Base-by-base conservation (phyloP, 53 echinoderm and acorn worm species). In the Astropecten irregularis region DNA sequence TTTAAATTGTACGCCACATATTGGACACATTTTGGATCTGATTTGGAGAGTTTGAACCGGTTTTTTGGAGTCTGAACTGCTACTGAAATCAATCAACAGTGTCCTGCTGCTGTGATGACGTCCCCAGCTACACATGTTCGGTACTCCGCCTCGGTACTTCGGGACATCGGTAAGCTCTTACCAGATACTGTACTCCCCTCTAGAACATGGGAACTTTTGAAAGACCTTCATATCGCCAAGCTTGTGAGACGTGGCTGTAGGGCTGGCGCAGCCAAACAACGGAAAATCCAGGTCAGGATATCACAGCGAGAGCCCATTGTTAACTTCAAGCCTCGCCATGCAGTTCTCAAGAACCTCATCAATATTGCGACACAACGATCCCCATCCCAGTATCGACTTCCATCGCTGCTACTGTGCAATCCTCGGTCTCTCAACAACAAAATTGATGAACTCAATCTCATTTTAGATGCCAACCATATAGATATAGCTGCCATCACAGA, bases 381-480 rank as follows among this genome's bases (percentile, higher is more conserved):
- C 14, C 15, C 14, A 11, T 64, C 3, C 70, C 70, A 69, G 26
- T 47, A 69, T 23, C 69, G 31, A 1, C 56, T 79, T n/a, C 79
- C 79, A 26, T 60, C 79, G 29, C 18, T 40, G 25, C 44, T 81
- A 57, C 29, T 81, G 40, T 63, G 63, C 44, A 81, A 81, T 81
- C 81, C 81, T 25, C 81, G 64, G 23, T 62, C 44, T 1, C 60
- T 81, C 44, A 81, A 81, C 63, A 81, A 81, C 42, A 81, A 42
- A 61, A 46, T 61, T 7, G 81, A 81, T 35, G 40, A 81, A 31
- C 58, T 62, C 21, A 81, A 54, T 27, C 42, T 81, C 28, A 62
- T 63, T 48, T 47, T 81, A n/a, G 31, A 30, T 31, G 62, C 29
- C 63, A 81, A 81, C 40, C 11, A 59, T 20, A 34, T 83, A 28